A percentile compares a stretch with the other conserved stretches of the same genome.
Evolutionary conservation across 2,113 vertebrate species (phyloP).

Genomic region (Cheirogaleus medius): DNA sequence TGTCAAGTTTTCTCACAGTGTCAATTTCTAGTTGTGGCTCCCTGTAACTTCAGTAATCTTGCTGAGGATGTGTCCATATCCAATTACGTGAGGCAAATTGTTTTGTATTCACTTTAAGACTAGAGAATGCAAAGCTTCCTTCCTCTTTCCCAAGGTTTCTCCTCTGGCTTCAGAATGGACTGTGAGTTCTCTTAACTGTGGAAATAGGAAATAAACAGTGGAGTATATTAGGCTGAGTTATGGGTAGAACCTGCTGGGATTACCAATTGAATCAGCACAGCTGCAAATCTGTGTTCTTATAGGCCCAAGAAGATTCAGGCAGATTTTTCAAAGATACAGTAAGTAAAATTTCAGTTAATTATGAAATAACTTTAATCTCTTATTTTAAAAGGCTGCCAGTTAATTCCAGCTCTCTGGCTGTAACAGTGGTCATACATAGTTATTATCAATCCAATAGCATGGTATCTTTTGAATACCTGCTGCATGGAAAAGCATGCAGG

Average conservation of each 20-base stretch:
- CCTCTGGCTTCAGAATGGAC: neutral
- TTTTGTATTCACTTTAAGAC: neutral
- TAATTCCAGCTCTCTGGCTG: neutral
- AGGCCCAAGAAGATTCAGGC: neutral
- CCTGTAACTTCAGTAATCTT: neutral
- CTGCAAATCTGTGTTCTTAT: neutral
- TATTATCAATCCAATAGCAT: neutral
- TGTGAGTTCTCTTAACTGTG: neutral
- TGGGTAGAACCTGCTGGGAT: neutral
- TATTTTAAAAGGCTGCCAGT: neutral
- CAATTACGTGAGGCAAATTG: neutral
- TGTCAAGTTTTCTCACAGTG: neutral
- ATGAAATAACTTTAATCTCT: neutral
- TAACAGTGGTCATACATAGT: neutral
- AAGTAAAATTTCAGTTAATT: neutral
- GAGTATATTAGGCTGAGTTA: neutral
- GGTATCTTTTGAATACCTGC: neutral
- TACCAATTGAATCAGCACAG: neutral
- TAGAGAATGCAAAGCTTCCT: neutral
- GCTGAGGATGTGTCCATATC: neutral
- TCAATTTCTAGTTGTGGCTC: neutral
- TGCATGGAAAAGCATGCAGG: neutral
- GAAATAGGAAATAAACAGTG: neutral
- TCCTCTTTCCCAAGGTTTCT: neutral
- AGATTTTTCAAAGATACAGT: neutral